Evolutionary conservation across 2,888 invertebrate species (phyloP).

Genomic region (Leucophenga maculata): DNA sequence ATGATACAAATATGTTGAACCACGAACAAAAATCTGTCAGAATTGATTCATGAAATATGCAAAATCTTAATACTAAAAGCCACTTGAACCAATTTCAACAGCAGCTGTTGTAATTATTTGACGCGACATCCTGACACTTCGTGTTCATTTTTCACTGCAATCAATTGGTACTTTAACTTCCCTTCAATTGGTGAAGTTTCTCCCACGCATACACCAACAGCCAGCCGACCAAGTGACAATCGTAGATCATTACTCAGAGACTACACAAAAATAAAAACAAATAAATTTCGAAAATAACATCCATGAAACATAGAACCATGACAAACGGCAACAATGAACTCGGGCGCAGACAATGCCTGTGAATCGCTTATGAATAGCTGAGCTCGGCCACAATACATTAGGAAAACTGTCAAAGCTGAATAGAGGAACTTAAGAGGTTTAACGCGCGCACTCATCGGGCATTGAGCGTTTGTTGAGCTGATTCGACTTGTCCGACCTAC

Average conservation of each 20-base stretch:
- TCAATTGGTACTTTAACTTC: too few species aligned
- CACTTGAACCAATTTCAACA: too few species aligned
- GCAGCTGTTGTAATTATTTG: too few species aligned
- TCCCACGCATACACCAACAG: too few species aligned
- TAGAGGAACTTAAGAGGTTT: constrained; percentile 62
- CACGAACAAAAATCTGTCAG: too few species aligned
- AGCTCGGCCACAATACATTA: constrained; percentile 58
- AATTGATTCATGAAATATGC: too few species aligned
- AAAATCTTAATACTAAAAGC: too few species aligned
- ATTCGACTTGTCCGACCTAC: not conserved
- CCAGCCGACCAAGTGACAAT: not conserved
- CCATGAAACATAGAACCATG: not conserved
- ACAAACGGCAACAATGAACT: not conserved
- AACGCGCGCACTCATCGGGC: constrained; percentile 49
- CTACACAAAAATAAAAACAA: not conserved
- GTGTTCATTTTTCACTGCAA: too few species aligned
- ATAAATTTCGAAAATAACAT: not conserved
- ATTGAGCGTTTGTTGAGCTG: not conserved
- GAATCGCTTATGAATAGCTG: constrained; percentile 42
- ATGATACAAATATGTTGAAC: too few species aligned
- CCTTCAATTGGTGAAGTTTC: too few species aligned
- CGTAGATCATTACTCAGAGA: not conserved
- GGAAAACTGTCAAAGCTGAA: constrained; percentile 63
- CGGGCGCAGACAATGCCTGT: not conserved
- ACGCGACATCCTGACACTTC: too few species aligned